Evolutionary conservation across 1,140 invertebrate species (phyloP), one percentile per base, ranked within the genome.

Genomic region (Protaetia brevitarsis): DNA sequence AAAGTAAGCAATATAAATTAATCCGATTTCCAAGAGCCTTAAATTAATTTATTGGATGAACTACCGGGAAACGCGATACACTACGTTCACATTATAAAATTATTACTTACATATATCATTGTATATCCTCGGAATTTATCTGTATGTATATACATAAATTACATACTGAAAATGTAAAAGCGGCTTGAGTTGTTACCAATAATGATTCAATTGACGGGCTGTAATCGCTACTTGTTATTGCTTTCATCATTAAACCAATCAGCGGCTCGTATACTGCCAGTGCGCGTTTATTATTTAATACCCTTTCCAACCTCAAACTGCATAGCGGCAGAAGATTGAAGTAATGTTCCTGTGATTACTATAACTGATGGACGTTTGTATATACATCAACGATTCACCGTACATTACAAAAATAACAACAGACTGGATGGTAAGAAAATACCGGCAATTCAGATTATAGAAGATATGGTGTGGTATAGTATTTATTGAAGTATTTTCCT

Each of bases 131-230:
- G 34, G 34, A n/a, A n/a, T n/a, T n/a, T n/a, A n/a, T n/a, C n/a
- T n/a, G n/a, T n/a, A n/a, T 37, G n/a, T 16, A 10, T 37, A 13
- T 3, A 13, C 10, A 10, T 37, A 11, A 37, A 37, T 37, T 37
- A 37, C 10, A 37, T 13, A 11, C 3, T 37, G n/a, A 37, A 37
- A 13, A 3, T 7, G 41, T 10, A 51, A 51, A 23, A 51, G 3
- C 19, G 19, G 10, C 19, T 23, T 19, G 16, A 23, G 5, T 23
- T 51, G 26, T 51, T 51, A 51, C 26, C 11, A 51, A 51, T 23
- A 6, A 51, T 51, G 41, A 51, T 51, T 51, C 19, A 51, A 51
- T 51, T 51, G 19, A 51, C 41, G 41, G n/a, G 13, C 11, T 51
- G 19, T 19, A 23, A 51, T 51, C 19, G 41, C 41, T 23, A 51